These are phyloP conservation scores for Pseudeuparius sepicola DNA, from an alignment of 2,888 invertebrate species.

Conservation along the genomic window DNA sequence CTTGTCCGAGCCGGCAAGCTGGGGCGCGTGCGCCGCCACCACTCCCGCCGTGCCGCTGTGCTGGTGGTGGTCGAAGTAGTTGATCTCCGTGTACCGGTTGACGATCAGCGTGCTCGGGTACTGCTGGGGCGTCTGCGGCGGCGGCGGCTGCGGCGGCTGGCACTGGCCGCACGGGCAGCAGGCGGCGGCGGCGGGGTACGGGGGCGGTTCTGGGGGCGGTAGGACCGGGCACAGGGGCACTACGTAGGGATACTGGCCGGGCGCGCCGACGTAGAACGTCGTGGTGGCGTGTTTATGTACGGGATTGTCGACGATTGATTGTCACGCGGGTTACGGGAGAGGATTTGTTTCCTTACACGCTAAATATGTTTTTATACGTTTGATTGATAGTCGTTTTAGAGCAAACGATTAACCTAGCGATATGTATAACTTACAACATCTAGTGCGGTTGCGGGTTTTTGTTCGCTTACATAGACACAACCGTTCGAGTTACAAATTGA, in stretches of 20 bases:
- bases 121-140: slow-evolving; percentile 17
- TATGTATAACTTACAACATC: no score
- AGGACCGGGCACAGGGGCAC: slow-evolving; percentile 40
- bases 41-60: slow-evolving; percentile 22
- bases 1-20: no score
- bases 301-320: slow-evolving; percentile 2
- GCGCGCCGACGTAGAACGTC: slow-evolving; percentile 42
- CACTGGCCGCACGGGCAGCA: slow-evolving; percentile 48
- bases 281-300: slow-evolving; percentile 31
- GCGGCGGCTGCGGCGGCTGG: slow-evolving; percentile 37
- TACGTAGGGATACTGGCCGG: slow-evolving; percentile 41
- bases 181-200: slow-evolving; percentile 29
- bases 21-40: slow-evolving; percentile 28
- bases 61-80: slow-evolving; percentile 39
- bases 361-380: no score
- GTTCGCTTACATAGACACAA: no score
- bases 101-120: slow-evolving; percentile 38
- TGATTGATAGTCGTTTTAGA: no score
- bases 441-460: no score
- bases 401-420: no score
- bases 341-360: slow-evolving; percentile 22
- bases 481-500: no score
- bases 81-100: slow-evolving; percentile 41
- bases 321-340: no score
- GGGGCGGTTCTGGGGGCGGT: slow-evolving; percentile 17